Evolutionary conservation across 2,888 invertebrate species (phyloP).

Genomic region (Zele albiditarsus): DNA sequence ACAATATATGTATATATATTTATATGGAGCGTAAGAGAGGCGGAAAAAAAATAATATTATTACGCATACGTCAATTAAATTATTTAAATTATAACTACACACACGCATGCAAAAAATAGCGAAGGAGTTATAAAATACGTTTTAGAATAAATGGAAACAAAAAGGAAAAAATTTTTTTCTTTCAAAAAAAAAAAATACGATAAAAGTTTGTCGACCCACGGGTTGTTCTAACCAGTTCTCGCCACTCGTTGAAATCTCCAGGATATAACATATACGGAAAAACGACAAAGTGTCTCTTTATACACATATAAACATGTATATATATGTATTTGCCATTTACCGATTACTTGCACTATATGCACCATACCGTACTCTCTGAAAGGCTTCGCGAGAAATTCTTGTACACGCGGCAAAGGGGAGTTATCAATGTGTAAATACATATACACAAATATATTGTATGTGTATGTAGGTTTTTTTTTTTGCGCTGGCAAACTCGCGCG

Average conservation of each 20-base stretch:
- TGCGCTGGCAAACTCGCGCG: conserved; percentile 11
- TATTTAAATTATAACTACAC: neutral
- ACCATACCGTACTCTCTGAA: neutral
- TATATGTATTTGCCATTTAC: neutral
- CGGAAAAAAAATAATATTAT: neutral
- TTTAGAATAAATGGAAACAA: neutral
- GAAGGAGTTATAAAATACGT: neutral
- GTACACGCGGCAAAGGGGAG: neutral
- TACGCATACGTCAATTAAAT: neutral
- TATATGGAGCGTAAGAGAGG: neutral
- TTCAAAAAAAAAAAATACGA: neutral
- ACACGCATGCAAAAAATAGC: neutral
- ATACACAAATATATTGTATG: no score
- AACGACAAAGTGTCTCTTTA: conserved; percentile 37
- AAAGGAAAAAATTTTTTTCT: conserved; percentile 3
- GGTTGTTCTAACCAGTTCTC: conserved; percentile 59
- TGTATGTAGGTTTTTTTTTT: conserved; percentile 1
- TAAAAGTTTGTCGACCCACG: conserved; percentile 49
- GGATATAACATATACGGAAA: conserved; percentile 38
- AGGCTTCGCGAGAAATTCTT: conserved; percentile 19
- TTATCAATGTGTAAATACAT: neutral
- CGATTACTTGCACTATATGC: neutral
- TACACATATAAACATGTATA: neutral
- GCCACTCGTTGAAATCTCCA: conserved; percentile 59
- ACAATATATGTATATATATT: neutral